Evolutionary conservation across 2,113 vertebrate species (phyloP).

Genomic region (Carassius carassius): DNA sequence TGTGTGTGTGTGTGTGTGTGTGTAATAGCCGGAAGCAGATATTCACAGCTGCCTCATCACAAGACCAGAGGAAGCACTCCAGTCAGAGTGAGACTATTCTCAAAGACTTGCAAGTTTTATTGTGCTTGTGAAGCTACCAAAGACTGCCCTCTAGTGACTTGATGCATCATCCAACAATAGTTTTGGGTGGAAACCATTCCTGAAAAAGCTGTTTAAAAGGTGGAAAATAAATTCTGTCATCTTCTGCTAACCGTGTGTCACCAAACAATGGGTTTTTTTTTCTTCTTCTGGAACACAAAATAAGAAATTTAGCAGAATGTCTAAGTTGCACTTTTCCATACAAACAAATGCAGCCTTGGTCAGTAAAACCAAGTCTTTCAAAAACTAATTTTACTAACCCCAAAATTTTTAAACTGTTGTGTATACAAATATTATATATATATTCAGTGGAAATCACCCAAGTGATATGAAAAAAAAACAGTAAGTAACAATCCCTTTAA

Average conservation of each 20-base stretch:
- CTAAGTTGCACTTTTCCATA: background rate
- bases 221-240: background rate
- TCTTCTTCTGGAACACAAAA: background rate
- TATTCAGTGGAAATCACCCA: background rate
- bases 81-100: slow-evolving; percentile 21
- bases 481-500: background rate
- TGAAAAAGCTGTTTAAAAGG: background rate
- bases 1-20: background rate
- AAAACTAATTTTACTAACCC: no score
- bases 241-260: background rate
- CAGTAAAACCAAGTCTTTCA: no score
- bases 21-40: background rate
- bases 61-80: slow-evolving; percentile 21
- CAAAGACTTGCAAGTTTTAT: slow-evolving; percentile 9
- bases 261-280: no score
- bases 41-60: slow-evolving; percentile 22
- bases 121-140: background rate
- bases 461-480: no score
- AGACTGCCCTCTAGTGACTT: slow-evolving; percentile 47
- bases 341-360: background rate
- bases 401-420: background rate
- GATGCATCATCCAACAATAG: background rate
- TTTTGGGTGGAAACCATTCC: background rate
- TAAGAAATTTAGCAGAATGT: background rate
- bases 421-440: background rate